phyloP scores from a whole-genome alignment of 2,113 vertebrate species.

The Saimiri boliviensis region DNA sequence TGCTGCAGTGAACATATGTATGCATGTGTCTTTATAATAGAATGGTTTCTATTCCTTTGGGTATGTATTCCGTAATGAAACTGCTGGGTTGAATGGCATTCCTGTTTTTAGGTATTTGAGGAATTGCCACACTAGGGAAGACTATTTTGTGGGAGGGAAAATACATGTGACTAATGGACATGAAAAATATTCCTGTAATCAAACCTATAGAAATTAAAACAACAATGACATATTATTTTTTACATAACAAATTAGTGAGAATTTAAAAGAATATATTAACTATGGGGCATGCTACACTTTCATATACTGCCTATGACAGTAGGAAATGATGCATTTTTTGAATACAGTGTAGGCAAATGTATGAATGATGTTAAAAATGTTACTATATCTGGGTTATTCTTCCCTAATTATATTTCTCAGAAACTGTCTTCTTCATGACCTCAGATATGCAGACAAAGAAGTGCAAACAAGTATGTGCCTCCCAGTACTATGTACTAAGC shows the following conservation, averaged over 20 bases:
- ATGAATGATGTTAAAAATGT: conserved; percentile 15
- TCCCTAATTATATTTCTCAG: neutral
- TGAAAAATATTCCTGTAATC: neutral
- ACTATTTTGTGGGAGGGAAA: neutral
- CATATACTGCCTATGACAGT: neutral
- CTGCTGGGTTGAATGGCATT: too few relatives aligned
- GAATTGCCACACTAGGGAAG: too few relatives aligned
- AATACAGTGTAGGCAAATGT: conserved; percentile 25
- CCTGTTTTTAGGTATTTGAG: too few relatives aligned
- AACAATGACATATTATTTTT: neutral
- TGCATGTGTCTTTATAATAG: too few relatives aligned
- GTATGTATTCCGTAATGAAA: too few relatives aligned
- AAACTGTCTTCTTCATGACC: neutral
- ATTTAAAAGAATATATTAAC: neutral
- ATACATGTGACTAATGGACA: neutral
- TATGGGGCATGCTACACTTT: neutral
- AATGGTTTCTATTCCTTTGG: too few relatives aligned
- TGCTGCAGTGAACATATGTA: too few relatives aligned
- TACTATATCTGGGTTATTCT: neutral
- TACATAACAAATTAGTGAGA: neutral
- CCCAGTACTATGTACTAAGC: neutral
- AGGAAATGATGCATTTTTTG: neutral
- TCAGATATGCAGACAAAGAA: neutral
- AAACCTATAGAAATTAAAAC: neutral
- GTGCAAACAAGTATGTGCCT: neutral